Evolutionary conservation across 2,888 invertebrate genomes (phyloP), one percentile per base, ranked within the genome.

Genomic region (Parochlus steinenii): DNA sequence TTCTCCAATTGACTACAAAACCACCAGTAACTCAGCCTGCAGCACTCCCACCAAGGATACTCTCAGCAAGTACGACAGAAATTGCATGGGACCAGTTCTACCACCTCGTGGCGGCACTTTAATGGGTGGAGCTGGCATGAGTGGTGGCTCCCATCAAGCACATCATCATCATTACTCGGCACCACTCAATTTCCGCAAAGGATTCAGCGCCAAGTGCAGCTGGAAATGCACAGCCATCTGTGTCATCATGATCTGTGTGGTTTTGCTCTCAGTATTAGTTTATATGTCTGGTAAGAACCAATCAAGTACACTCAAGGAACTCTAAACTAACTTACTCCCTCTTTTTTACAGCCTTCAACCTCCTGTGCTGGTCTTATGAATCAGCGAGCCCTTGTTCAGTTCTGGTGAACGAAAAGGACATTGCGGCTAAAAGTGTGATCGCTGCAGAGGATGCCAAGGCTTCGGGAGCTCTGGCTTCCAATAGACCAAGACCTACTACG

Each of bases 201-300:
- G 81, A 48, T 65, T 85, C 49, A 75, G 81, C 39, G 78, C 82
- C 47, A 69, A 73, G 50, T 92, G 92, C 63, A 82, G 85, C 43
- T 90, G 90, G 85, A 82, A 82, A 60, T 85, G 89, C 62, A 76
- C 86, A 46, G 86, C 89, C 43, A 80, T 92, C 54, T 74, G 80
- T 46, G 79, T 86, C 55, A 78, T 87, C 54, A 71, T 83, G 59
- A 69, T 87, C 48, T 76, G 82, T 48, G 73, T 83, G 48, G 70
- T 83, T 50, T 69, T 90, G 47, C 71, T 79, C 51, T 79, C 85
- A 45, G 77, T 82, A 45, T 69, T 87, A 46, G 75, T 80, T 46
- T 86, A 86, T 63, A 76, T 90, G 64, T 79, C 82, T 65, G 85
- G 87, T 87, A 63, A 64, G 58, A n/a, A n/a, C n/a, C n/a, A n/a